Base-by-base conservation (phyloP, 2,113 vertebrate genomes). In the Apteryx owenii region DNA sequence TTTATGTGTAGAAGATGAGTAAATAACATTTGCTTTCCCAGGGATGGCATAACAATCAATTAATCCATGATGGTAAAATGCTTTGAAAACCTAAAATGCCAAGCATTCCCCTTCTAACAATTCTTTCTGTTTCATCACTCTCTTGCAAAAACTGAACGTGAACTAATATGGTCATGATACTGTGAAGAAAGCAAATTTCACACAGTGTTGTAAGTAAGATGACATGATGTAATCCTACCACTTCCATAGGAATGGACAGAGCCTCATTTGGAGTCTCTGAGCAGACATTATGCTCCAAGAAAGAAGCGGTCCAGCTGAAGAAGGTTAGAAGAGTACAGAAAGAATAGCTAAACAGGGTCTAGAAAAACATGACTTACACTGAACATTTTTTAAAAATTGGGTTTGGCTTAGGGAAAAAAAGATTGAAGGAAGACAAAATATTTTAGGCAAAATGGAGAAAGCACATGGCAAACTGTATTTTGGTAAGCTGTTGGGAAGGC, bases 131-230 rank as follows among this genome's bases (percentile, higher is more conserved):
- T 91, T 94, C 70, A 94, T 84, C 92, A 85, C 36, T 91, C 51
- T 89, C 87, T 93, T 93, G 75, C 79, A 94, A 91, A 89, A 96
- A 80, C 15, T 82, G 79, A 95, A 82, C 33, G 54, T 77, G 91
- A 91, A 95, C 66, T 85, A 95, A 90, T 66, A 85, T 33, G 31
- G 81, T 79, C 44, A 72, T n/a, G 58, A 77, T 81, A 50, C 76
- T 80, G 71, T 73, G 68, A 93, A 90, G 82, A 93, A 93, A 96
- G 95, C 16, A 93, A 85, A 79, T 90, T 93, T 91, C 79, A 85
- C 51, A 83, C 21, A 23, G 33, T 56, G 46, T 48, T 80, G 64
- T 91, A 91, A 88, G 82, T 73, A 90, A 96, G 60, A 66, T 6
- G 83, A 83, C 6, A n/a, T 90, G 89, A 91, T 81, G 88, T 83